phyloP scores from a whole-genome alignment of 2,797 vertebrate genomes.

The Sandelia bainsii region DNA sequence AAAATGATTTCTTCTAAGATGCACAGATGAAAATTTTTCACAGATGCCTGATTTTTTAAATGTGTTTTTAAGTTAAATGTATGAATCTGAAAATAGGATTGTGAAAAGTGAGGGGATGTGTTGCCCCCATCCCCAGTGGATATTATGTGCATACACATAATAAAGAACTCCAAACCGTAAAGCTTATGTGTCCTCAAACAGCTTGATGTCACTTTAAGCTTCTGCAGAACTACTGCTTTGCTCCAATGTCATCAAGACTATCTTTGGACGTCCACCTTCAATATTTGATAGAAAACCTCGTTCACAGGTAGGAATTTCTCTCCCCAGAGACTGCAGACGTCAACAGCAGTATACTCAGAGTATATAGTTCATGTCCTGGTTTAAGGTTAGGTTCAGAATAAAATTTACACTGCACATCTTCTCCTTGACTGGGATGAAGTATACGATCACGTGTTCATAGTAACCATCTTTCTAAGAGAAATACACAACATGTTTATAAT shows the following conservation, averaged over 20 bases:
- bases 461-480: too few species aligned
- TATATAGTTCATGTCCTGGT: constrained; percentile 13
- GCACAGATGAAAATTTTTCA: not conserved
- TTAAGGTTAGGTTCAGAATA: constrained; percentile 5
- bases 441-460: not conserved
- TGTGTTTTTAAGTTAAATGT: not conserved
- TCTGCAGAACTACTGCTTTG: constrained; percentile 58
- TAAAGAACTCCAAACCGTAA: not conserved
- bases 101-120: not conserved
- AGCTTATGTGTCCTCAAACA: constrained; percentile 41
- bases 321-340: constrained; percentile 55
- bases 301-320: constrained; percentile 75
- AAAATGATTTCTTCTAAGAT: not conserved
- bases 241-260: constrained; percentile 62
- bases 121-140: not conserved
- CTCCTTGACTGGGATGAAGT: not conserved
- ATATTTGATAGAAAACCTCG: constrained; percentile 80
- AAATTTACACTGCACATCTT: too few species aligned
- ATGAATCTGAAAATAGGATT: not conserved
- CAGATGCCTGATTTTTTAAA: not conserved
- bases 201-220: constrained; percentile 62
- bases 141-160: not conserved
- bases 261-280: constrained; percentile 74
- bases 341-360: constrained; percentile 3
- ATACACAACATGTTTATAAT: too few species aligned